Percentiles rank a stretch among this genome's conserved stretches.
Conservation (phyloP, 2,797 vertebrate genomes). For the Malacoctenus gilli region DNA sequence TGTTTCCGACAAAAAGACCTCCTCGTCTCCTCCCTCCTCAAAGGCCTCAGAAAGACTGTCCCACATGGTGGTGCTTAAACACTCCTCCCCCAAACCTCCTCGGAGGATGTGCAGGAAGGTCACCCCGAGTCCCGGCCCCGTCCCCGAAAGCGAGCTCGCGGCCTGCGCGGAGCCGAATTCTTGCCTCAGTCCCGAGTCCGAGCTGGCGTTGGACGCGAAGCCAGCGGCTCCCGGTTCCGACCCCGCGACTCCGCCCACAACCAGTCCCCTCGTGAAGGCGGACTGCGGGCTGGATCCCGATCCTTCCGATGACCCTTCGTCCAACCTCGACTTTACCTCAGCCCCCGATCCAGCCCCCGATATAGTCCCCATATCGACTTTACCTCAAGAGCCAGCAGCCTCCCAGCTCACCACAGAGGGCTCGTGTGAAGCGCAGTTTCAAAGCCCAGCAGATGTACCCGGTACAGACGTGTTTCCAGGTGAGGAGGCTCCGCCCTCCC, state of each 20-base stretch:
- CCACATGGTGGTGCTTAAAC: slow-evolving; percentile 85
- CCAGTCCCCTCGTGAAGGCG: slow-evolving; percentile 5
- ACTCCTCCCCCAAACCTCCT: slow-evolving; percentile 84
- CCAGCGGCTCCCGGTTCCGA: slow-evolving; percentile 46
- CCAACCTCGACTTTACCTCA: slow-evolving; percentile 46
- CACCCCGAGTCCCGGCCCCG: slow-evolving; percentile 39
- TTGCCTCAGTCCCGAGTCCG: slow-evolving; percentile 40
- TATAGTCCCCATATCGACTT: slow-evolving; percentile 18
- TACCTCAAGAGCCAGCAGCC: slow-evolving; percentile 51
- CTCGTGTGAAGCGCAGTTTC: slow-evolving; percentile 24
- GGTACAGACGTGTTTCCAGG: slow-evolving; percentile 7
- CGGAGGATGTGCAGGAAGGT: slow-evolving; percentile 83
- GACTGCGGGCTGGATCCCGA: slow-evolving; percentile 24
- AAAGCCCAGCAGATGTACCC: slow-evolving; percentile 28
- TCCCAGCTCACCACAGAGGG: slow-evolving; percentile 39
- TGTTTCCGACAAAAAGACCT: slow-evolving; percentile 76
- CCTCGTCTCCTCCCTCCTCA: slow-evolving; percentile 63
- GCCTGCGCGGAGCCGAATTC: slow-evolving; percentile 41
- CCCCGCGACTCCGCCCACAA: slow-evolving; percentile 9
- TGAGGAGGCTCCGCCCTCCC: slow-evolving; percentile 34
- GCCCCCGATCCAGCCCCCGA: slow-evolving; percentile 37
- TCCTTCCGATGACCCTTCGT: slow-evolving; percentile 18
- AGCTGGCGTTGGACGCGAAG: slow-evolving; percentile 46
- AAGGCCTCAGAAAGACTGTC: slow-evolving; percentile 80
- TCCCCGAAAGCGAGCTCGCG: slow-evolving; percentile 52